Base-by-base conservation (phyloP, 2,113 vertebrate genomes). In the Amphilophus citrinellus region DNA sequence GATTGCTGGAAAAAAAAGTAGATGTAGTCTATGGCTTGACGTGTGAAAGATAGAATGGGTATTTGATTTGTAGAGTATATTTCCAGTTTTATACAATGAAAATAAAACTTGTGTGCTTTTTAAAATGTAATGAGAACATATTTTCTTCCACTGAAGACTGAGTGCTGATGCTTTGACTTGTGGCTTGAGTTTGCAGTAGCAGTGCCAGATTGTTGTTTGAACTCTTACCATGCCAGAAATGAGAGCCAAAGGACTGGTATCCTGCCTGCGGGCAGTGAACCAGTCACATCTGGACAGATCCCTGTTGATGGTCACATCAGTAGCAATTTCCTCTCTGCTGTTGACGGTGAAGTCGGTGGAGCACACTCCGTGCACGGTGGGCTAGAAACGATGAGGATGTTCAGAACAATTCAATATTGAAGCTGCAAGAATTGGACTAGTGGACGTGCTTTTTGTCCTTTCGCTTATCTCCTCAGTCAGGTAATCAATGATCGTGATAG, bases 301-400 rank as follows among this genome's bases (percentile, higher is more conserved):
- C 59, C 97, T 96, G 47, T 73, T 95, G 32, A 97, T 89, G 9
- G 96, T 96, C 84, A 98, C 94, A 58, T 97, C 96, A 11, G 96
- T 96, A 17, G 96, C 95, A 57, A 91, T 86, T 59, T 94, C 96
- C 83, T 95, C 96, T 86, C 93, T 95, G 61, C 89, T 76, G 75
- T 96, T 95, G 76, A 97, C 84, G 1, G 90, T 95, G 57, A 97
- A 73, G 37, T 96, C 92, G 10, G 96, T 97, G 76, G 96, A 76
- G 83, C 98, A 99, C 53, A 95, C 94, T 71, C 98, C 98, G 0
- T 98, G 97, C 11, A 97, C 93, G 0, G 97, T 98, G 79, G 97
- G 92, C 98, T 99, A 86, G 60, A 87, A 83, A 83, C n/a, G 5
- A 91, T 62, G 50, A 91, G 56, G 65, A 61, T 44, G 27, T 56